Evolutionary conservation across 2,113 vertebrate genomes (phyloP).

Genomic region (Stegostoma tigrinum): DNA sequence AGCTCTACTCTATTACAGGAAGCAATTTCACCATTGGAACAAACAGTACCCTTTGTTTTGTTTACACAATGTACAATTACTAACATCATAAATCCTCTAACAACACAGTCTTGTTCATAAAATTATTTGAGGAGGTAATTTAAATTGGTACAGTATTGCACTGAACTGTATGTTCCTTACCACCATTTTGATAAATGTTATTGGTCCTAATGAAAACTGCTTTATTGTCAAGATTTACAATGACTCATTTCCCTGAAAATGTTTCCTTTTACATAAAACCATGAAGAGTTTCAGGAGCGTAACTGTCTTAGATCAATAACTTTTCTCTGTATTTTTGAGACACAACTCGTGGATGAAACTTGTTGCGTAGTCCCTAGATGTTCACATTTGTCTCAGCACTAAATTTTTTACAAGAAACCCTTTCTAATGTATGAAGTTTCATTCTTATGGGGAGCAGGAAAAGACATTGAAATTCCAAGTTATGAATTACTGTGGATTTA

Average conservation of each 20-base stretch:
- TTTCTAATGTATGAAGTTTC: not conserved
- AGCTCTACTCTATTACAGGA: not conserved
- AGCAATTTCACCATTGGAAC: not conserved
- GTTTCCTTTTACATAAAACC: not conserved
- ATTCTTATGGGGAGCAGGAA: not conserved
- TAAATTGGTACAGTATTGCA: not conserved
- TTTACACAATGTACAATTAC: slow-evolving; percentile 21
- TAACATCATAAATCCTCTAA: not conserved
- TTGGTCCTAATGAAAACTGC: not conserved
- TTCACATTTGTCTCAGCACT: not conserved
- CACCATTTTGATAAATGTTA: not conserved
- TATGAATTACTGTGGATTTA: not conserved
- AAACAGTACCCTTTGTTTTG: not conserved
- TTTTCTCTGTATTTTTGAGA: not conserved
- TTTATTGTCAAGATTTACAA: not conserved
- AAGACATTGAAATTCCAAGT: not conserved
- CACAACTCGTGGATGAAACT: not conserved
- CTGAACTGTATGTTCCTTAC: not conserved
- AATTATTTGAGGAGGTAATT: not conserved
- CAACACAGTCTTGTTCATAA: not conserved
- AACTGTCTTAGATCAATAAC: not conserved
- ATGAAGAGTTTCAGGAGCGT: not conserved
- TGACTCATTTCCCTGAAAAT: not conserved
- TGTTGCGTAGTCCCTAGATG: not conserved
- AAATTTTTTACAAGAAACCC: not conserved